Evolutionary conservation across 2,888 invertebrate genomes (phyloP), one percentile per base, ranked within the genome.

Genomic region (Lysandra bellargus): DNA sequence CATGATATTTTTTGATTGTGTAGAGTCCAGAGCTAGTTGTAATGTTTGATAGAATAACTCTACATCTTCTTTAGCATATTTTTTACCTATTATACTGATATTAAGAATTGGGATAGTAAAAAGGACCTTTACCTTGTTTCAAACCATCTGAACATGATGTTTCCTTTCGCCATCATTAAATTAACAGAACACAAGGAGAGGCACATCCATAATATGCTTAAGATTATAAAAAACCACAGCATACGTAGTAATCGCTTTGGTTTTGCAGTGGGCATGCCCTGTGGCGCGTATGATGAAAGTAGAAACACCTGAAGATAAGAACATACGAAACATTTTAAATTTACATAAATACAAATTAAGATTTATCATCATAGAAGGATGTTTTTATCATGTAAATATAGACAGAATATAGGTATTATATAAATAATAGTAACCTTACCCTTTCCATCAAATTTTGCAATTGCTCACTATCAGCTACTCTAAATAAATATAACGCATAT

Each of bases 391-490:
- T 49, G 9, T 49, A 9, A 49, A 49, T 49, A 49, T 49, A 49
- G 49, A 0, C 12, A 49, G 49, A 49, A 49, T 49, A 9, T 33
- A 33, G 33, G 33, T 49, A 49, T 49, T 49, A 49, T 49, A 9
- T 49, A 49, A 49, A 49, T 49, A 12, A 49, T 49, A 49, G 49
- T 49, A 57, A 14, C 86, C 93, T 92, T 86, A 97, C 97, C 84
- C 97, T 95, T 89, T 98, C 98, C 96, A 98, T 97, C 78, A 98
- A 93, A 91, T 97, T 97, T 84, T 97, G 97, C 78, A 98, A 89
- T 85, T 98, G 97, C 87, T 98, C 98, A 86, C 97, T 97, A 87
- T 98, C 97, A 57, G 96, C 96, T 83, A 96, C 95, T 84, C 97
- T 95, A 87, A 97, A 97, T 78, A 97, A 92, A 85, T 96, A 96